Evolutionary conservation across 2,797 vertebrate genomes (phyloP).

Genomic region (Acanthiza pusilla): DNA sequence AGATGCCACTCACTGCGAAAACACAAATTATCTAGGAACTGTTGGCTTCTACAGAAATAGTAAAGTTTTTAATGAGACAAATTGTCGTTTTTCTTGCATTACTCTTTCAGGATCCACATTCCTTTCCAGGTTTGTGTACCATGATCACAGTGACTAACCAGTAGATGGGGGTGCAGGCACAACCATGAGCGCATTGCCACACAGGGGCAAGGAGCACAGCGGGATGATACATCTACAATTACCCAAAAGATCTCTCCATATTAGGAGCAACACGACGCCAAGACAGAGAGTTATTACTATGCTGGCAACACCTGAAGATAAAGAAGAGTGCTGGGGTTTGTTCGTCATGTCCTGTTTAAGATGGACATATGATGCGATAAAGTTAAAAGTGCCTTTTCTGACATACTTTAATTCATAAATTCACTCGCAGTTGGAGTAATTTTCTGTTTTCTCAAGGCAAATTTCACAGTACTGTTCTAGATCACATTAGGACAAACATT

Average conservation of each 20-base stretch:
- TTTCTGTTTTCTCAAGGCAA: background rate
- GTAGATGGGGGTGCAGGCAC: background rate
- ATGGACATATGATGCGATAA: background rate
- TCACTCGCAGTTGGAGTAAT: background rate
- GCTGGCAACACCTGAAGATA: background rate
- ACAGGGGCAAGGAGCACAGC: background rate
- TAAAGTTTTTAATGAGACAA: background rate
- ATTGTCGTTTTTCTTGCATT: background rate
- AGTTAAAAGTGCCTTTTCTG: background rate
- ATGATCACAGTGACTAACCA: background rate
- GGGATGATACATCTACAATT: background rate
- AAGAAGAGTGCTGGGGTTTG: background rate
- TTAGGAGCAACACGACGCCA: background rate
- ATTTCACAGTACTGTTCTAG: background rate
- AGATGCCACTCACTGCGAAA: background rate
- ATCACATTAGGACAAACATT: background rate
- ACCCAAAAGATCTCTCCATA: background rate
- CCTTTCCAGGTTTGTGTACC: background rate
- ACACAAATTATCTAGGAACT: background rate
- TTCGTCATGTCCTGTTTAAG: background rate
- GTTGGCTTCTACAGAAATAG: background rate
- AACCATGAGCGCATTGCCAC: background rate
- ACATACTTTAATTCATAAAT: background rate
- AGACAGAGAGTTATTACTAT: background rate
- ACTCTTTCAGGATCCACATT: background rate